Conservation (phyloP, 2,797 vertebrate species). For the Cyclopterus lumpus region DNA sequence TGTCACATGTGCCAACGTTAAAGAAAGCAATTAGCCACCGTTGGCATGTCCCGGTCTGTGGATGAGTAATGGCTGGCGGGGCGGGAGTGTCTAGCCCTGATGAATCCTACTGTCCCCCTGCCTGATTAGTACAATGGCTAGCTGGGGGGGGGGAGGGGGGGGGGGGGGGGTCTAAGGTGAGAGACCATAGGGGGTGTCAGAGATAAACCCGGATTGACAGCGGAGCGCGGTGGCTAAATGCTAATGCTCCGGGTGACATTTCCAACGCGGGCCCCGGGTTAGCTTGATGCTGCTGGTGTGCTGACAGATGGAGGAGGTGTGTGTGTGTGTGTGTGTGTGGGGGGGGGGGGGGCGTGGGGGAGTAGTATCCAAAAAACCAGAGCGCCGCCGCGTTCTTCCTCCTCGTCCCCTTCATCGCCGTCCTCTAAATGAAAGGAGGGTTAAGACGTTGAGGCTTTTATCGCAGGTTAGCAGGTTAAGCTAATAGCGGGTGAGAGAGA, state of each 20-base stretch:
- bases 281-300: constrained; percentile 65
- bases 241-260: constrained; percentile 86
- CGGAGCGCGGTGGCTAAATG: constrained; percentile 81
- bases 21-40: constrained; percentile 83
- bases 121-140: constrained; percentile 81
- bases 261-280: constrained; percentile 70
- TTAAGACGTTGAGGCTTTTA: constrained; percentile 69
- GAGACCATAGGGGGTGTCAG: constrained; percentile 73
- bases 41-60: constrained; percentile 74
- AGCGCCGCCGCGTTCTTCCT: constrained; percentile 21
- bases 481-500: constrained; percentile 43
- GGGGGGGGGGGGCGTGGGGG: neutral
- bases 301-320: constrained; percentile 70
- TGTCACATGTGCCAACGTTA: constrained; percentile 76
- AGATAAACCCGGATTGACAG: constrained; percentile 87
- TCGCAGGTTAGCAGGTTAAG: constrained; percentile 64
- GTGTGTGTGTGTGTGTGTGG: no score
- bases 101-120: constrained; percentile 79
- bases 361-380: no score
- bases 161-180: constrained; percentile 59
- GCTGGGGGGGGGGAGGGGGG: constrained; percentile 18
- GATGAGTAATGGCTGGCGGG: constrained; percentile 84
- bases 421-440: constrained; percentile 38
- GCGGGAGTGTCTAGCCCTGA: constrained; percentile 78
- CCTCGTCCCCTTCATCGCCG: constrained; percentile 37